A percentile compares a stretch with the other conserved stretches of the same genome.
Evolutionary conservation across 2,888 invertebrate species (phyloP).

Genomic region (Drosophila nigritarsus): DNA sequence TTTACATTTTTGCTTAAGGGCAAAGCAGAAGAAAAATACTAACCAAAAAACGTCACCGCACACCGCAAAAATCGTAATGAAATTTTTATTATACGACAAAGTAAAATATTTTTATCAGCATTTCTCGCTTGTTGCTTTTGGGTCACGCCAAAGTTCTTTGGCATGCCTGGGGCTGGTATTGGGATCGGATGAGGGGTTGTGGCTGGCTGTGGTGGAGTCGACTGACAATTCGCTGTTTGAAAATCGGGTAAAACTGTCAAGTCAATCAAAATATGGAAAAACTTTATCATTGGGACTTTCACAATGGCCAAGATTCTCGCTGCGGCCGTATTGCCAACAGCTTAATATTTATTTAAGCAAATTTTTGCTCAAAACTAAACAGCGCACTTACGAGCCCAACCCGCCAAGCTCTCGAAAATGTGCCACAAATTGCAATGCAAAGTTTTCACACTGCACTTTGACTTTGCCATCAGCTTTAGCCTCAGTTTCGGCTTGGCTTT

Average conservation of each 20-base stretch:
- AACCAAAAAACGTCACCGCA: constrained; percentile 30
- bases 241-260: constrained; percentile 60
- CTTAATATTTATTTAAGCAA: constrained; percentile 75
- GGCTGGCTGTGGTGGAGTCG: not conserved
- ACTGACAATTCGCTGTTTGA: constrained; percentile 17
- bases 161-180: constrained; percentile 43
- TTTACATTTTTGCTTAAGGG: constrained; percentile 70
- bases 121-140: constrained; percentile 77
- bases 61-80: constrained; percentile 81
- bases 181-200: constrained; percentile 4
- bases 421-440: constrained; percentile 69
- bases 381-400: constrained; percentile 44
- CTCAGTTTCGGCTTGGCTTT: constrained; percentile 44
- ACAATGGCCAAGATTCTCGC: constrained; percentile 25
- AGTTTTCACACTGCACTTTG: constrained; percentile 65
- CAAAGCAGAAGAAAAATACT: constrained; percentile 19
- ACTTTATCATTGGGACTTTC: constrained; percentile 56
- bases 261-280: constrained; percentile 73
- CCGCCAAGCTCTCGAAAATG: constrained; percentile 17
- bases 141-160: constrained; percentile 56
- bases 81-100: constrained; percentile 80
- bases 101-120: constrained; percentile 80
- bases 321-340: constrained; percentile 44
- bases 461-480: constrained; percentile 51
- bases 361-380: constrained; percentile 63